These are phyloP conservation scores for Lydus trimaculatus DNA, from an alignment of 2,888 invertebrate genomes.

Conservation along the genomic window DNA sequence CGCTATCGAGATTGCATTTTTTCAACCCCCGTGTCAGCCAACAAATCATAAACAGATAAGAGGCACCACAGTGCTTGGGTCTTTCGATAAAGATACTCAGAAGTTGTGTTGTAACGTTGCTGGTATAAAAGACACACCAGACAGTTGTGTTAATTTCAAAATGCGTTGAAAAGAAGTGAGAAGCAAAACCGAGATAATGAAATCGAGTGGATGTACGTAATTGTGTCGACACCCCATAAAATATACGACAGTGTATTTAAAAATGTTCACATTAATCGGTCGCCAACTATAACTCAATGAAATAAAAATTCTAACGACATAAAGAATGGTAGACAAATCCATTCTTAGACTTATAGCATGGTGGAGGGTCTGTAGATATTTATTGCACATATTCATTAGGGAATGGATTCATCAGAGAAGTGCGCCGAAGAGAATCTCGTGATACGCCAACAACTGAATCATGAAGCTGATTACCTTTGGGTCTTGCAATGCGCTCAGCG, in stretches of 20 bases:
- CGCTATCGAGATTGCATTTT: constrained; percentile 29
- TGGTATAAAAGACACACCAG: too few species aligned
- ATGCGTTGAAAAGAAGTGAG: constrained; percentile 34
- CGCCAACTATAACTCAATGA: constrained; percentile 52
- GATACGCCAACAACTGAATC: constrained; percentile 43
- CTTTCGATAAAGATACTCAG: constrained; percentile 42
- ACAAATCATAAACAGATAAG: constrained; percentile 54
- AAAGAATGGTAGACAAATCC: constrained; percentile 1
- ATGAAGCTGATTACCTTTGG: constrained; percentile 49
- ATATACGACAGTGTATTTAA: constrained; percentile 49
- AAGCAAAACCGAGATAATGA: constrained; percentile 41
- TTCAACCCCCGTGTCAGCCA: constrained; percentile 32
- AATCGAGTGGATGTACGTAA: constrained; percentile 47
- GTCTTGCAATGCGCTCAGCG: constrained; percentile 34
- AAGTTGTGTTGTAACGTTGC: neutral
- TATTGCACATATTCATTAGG: constrained; percentile 57
- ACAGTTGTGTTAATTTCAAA: constrained; percentile 42
- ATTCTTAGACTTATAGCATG: constrained; percentile 8
- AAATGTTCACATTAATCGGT: constrained; percentile 57
- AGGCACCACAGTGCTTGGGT: constrained; percentile 35
- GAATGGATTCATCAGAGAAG: constrained; percentile 54
- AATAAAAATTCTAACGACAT: constrained; percentile 42
- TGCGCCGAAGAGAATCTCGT: constrained; percentile 43
- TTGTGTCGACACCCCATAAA: constrained; percentile 56
- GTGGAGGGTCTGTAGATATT: constrained; percentile 45